A percentile compares a stretch with the other conserved stretches of the same genome.
These are phyloP conservation scores for Heliconius hortense DNA, from an alignment of 2,888 invertebrate genomes.

Conservation along the genomic window DNA sequence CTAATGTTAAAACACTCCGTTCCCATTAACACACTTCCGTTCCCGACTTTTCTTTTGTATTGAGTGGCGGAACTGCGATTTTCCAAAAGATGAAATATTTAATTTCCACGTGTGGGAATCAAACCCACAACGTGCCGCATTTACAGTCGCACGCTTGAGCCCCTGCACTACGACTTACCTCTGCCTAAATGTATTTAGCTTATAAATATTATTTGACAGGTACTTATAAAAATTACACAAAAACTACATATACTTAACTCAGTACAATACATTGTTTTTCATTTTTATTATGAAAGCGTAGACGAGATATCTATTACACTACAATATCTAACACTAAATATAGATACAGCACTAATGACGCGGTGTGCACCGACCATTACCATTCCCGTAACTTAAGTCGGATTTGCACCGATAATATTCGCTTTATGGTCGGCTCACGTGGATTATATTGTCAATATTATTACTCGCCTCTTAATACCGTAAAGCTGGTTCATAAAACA, in stretches of 20 bases:
- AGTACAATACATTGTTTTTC: background rate
- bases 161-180: too few relatives aligned
- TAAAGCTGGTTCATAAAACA: constrained; percentile 77
- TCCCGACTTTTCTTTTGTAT: too few relatives aligned
- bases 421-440: constrained; percentile 64
- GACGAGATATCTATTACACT: background rate
- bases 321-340: constrained; percentile 16
- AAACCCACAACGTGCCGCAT: too few relatives aligned
- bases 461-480: constrained; percentile 79
- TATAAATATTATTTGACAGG: too few relatives aligned
- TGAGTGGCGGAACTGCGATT: too few relatives aligned
- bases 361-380: constrained; percentile 44
- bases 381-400: constrained; percentile 67
- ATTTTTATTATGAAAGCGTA: background rate
- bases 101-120: too few relatives aligned
- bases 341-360: constrained; percentile 28
- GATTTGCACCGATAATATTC: constrained; percentile 72
- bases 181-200: too few relatives aligned
- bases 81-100: too few relatives aligned
- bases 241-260: background rate
- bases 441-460: constrained; percentile 80
- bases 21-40: too few relatives aligned
- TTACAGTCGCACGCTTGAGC: too few relatives aligned
- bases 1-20: too few relatives aligned
- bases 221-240: background rate